Evolutionary conservation across 2,888 invertebrate species (phyloP), one percentile per base, ranked within the genome.

Genomic region (Nipponacmea schrenckii): DNA sequence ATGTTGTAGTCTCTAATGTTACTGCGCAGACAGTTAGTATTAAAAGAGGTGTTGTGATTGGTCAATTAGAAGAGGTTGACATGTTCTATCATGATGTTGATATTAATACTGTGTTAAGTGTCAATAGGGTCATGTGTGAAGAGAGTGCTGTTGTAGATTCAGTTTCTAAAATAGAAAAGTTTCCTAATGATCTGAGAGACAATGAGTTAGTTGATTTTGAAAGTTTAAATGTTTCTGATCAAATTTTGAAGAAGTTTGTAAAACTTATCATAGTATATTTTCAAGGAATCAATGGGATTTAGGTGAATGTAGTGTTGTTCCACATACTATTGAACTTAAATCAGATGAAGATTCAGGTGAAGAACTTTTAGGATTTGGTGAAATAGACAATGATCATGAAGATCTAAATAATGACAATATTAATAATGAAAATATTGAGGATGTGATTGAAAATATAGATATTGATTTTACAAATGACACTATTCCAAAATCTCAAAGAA

Each of bases 251-350:
- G 17, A 17, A 15, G 48, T 48, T 48, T 48, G 48, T 17, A 15
- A 14, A 15, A 17, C 14, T 15, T 48, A 48, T 17, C 48, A 48
- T 48, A 48, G 17, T 5, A 17, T 50, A 50, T 12, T 50, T 50
- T 50, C 50, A 50, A 17, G 50, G 17, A 50, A 50, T 50, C 50
- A 50, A 56, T 56, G 56, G 56, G 56, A 56, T n/a, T 20, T 56
- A 20, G 56, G 56, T 8, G 56, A 56, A 56, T 56, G 56, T 20
- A 20, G 20, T 56, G 12, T 56, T 56, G 56, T 56, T 8, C 56
- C 56, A 8, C 20, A 56, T 56, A 56, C n/a, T 20, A 56, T 56
- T 56, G 56, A 20, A 10, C 20, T 56, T 20, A 56, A 56, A 17
- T 2, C 50, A 50, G 50, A 50, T 7, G 50, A 14, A 15, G 17